Base-by-base conservation (phyloP, 2,797 vertebrate genomes). In the Siniperca obscura region DNA sequence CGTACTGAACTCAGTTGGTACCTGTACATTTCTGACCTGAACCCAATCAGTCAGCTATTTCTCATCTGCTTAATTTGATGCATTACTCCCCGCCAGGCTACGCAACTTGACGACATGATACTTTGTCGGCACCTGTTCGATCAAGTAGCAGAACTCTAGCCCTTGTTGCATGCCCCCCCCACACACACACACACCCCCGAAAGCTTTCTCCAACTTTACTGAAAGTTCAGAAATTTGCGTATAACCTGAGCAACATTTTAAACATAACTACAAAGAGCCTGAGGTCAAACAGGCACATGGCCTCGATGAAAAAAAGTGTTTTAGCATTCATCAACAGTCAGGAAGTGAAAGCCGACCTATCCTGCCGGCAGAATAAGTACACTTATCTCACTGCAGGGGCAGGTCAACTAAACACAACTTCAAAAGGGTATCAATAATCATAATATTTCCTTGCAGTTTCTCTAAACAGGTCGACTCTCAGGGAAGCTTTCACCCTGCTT, bases 371-470 rank as follows among this genome's bases (percentile, higher is more conserved):
- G 77, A 79, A 67, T 68, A 50, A 57, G 69, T 42, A 48, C 80
- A 88, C 78, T 89, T 89, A 87, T 87, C 82, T 89, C 87, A 61
- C 89, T 77, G 78, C 79, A 38, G 83, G 87, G 48, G 66, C 72
- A 75, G 73, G 82, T 89, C 83, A 83, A 80, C 79, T 56, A 34
- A 80, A 78, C 55, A 59, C 57, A 21, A 75, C 84, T 89, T 92
- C 86, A 90, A 85, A 90, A 73, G 55, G 4, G 9, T 62, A 68
- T 88, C 86, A 90, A 87, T 89, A 83, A 88, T 89, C 66, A 76
- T 73, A 83, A 87, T 88, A 90, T 91, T 90, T 82, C 88, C 81
- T 78, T 62, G 61, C 72, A 69, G 53, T 77, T 36, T 72, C 73
- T 88, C 80, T 75, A 80, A 89, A 88, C 80, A 83, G 80, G 67